Percentiles rank a stretch among this genome's conserved stretches.
Evolutionary conservation across 2,888 invertebrate genomes (phyloP).

Genomic region (Branchellion lobata): DNA sequence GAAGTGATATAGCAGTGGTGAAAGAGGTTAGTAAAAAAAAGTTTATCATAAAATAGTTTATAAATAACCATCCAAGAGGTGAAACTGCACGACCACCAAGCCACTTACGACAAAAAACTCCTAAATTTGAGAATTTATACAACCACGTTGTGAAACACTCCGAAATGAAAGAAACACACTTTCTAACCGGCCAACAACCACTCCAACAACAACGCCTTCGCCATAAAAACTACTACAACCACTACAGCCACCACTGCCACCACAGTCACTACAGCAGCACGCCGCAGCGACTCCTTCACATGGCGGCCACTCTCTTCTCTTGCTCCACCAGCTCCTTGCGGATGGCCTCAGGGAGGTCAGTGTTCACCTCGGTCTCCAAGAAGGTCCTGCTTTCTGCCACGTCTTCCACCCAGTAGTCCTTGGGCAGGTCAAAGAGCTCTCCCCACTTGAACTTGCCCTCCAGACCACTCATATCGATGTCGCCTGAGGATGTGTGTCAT

Average conservation of each 20-base stretch:
- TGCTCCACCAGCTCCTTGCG: conserved; percentile 68
- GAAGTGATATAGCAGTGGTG: no score
- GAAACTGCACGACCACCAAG: no score
- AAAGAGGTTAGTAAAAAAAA: no score
- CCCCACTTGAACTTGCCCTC: conserved; percentile 63
- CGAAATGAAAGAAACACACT: not conserved
- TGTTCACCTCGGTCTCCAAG: conserved; percentile 83
- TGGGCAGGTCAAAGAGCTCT: conserved; percentile 79
- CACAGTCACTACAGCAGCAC: no score
- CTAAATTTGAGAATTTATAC: no score
- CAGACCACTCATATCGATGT: conserved; percentile 47
- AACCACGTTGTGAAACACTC: no score
- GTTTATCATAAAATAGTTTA: no score
- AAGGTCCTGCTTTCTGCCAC: conserved; percentile 75
- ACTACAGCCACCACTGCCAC: not conserved
- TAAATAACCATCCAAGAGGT: no score
- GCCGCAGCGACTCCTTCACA: not conserved
- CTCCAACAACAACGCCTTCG: not conserved
- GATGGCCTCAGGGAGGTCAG: conserved; percentile 77
- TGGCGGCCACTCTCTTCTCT: conserved; percentile 48
- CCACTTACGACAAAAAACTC: no score
- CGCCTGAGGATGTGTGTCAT: conserved; percentile 24
- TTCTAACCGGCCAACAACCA: not conserved
- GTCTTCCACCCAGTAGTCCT: conserved; percentile 86
- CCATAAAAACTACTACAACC: not conserved